Conservation (phyloP, 2,113 vertebrate species). For the Lepidothrix coronata region DNA sequence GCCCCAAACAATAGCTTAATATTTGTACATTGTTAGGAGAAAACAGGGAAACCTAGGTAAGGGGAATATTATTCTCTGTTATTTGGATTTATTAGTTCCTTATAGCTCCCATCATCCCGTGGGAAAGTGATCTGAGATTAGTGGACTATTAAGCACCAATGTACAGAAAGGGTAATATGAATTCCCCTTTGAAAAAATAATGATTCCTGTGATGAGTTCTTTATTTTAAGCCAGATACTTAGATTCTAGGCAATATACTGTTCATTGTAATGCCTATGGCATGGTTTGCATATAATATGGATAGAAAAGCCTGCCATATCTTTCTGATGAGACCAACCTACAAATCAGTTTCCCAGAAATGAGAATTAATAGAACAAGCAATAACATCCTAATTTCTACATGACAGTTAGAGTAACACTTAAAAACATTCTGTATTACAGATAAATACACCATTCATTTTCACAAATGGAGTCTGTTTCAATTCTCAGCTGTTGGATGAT, state of each 20-base stretch:
- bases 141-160: neutral
- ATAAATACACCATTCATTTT: slow-evolving; percentile 75
- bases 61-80: neutral
- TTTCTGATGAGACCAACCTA: slow-evolving; percentile 42
- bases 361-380: slow-evolving; percentile 64
- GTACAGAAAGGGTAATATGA: neutral
- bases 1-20: neutral
- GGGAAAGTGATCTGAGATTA: neutral
- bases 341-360: slow-evolving; percentile 55
- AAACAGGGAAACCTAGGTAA: neutral
- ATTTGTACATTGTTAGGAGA: neutral
- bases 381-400: slow-evolving; percentile 65
- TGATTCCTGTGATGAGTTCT: neutral
- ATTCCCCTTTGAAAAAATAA: neutral
- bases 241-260: neutral
- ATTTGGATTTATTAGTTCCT: neutral
- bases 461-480: slow-evolving; percentile 83
- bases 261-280: neutral
- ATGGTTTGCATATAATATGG: neutral
- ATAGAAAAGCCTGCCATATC: neutral
- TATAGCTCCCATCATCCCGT: neutral
- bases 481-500: slow-evolving; percentile 80
- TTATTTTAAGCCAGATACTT: slow-evolving; percentile 24
- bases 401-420: slow-evolving; percentile 72
- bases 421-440: slow-evolving; percentile 71